Evolutionary conservation across 2,888 invertebrate species (phyloP), one percentile per base, ranked within the genome.

Genomic region (Plagodis pulveraria): DNA sequence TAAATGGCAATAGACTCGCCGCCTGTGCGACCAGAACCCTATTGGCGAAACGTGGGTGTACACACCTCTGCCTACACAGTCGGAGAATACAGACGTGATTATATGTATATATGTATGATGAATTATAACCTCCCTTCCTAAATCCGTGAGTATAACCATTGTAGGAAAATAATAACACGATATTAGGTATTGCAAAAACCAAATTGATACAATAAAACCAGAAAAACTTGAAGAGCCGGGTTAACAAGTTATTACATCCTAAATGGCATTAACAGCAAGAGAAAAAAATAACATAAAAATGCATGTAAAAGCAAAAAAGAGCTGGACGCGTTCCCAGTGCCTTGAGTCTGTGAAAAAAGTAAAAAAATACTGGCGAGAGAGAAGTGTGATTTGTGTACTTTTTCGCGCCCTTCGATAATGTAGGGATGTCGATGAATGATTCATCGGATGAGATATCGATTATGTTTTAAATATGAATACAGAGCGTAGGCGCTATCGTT

Each of bases 301-400:
- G 64, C 62, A 58, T 52, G 53, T 10, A 70, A 71, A 62, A 68
- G 53, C 8, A 70, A 71, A 62, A 69, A 80, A 74, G 52, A 58
- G 57, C 50, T 61, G 70, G 76, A 88, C 87, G 81, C 80, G 86
- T 85, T 87, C 77, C 72, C 72, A 62, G 69, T 77, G 78, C 75
- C 74, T 77, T 69, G 74, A 70, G 53, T 49, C 58, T 49, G n/a
- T 69, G 65, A 55, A 61, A 67, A 76, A 74, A 77, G 72, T 76
- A 77, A 76, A 74, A 79, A 80, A 79, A 78, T 74, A 62, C 62
- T 63, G 51, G 66, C 71, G 75, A 81, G 78, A 73, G 83, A 84
- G 85, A 89, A 82, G 86, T 86, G 89, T 88, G 89, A 91, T 89
- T 89, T 90, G 89, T 89, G 81, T 85, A 83, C 83, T 83, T 88